Conservation (phyloP, 2,888 invertebrate species). For the Hemistola chrysoprasaria region DNA sequence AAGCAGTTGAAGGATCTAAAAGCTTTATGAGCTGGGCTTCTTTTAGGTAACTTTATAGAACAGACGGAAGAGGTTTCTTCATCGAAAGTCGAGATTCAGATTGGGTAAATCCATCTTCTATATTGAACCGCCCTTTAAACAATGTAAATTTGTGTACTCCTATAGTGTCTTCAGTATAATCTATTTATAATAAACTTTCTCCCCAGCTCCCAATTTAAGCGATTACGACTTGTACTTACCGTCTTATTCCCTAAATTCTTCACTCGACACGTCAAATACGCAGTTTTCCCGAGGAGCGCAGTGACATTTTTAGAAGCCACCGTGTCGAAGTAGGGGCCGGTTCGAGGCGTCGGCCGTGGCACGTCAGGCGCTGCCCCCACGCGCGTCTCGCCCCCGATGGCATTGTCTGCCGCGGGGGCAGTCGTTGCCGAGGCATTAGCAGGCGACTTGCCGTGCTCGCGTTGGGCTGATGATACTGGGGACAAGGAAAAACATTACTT, state of each 20-base stretch:
- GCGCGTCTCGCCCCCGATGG: constrained; percentile 54
- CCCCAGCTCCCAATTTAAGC: no score
- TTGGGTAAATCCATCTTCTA: no score
- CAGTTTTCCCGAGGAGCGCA: constrained; percentile 93
- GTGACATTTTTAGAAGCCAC: constrained; percentile 89
- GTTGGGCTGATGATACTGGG: constrained; percentile 74
- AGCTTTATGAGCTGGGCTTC: no score
- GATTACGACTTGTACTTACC: constrained; percentile 86
- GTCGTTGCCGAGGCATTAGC: constrained; percentile 66
- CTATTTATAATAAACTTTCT: no score
- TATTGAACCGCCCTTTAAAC: no score
- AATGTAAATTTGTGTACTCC: no score
- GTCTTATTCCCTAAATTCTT: constrained; percentile 96
- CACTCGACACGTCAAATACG: constrained; percentile 93
- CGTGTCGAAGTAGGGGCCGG: constrained; percentile 90
- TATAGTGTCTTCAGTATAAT: no score
- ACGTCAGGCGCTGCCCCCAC: constrained; percentile 60
- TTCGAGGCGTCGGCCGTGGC: constrained; percentile 75
- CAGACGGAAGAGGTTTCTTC: no score
- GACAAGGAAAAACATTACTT: constrained; percentile 28
- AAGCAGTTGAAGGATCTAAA: no score
- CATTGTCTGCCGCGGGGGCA: constrained; percentile 80
- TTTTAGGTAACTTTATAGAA: no score
- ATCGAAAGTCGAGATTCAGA: no score
- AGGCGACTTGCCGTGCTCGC: constrained; percentile 67